phyloP scores from a whole-genome alignment of 2,797 vertebrate species.

The Alectoris magna region DNA sequence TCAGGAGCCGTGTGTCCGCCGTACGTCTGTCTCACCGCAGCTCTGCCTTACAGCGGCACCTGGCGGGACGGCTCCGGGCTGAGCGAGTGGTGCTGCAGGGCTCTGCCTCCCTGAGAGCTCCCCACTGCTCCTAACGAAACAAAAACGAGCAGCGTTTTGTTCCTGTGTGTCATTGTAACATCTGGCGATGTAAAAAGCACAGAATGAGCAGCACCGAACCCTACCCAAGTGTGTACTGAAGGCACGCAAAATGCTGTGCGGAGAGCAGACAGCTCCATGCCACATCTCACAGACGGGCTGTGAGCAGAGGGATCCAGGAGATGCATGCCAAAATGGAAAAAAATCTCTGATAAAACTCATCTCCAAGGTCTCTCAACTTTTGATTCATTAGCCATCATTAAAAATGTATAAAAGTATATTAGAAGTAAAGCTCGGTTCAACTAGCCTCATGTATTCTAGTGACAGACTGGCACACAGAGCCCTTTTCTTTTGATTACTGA shows the following conservation, averaged over 20 bases:
- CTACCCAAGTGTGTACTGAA: not conserved
- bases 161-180: not conserved
- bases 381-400: slow-evolving; percentile 47
- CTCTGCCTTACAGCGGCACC: slow-evolving; percentile 24
- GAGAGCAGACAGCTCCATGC: not conserved
- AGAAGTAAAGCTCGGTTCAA: slow-evolving; percentile 31
- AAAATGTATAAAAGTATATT: slow-evolving; percentile 43
- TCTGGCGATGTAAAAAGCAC: not conserved
- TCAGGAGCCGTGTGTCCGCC: not conserved
- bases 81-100: not conserved
- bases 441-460: not conserved
- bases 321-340: not conserved
- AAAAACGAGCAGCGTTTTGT: not conserved
- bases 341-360: not conserved
- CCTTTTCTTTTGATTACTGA: slow-evolving; percentile 56
- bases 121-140: not conserved
- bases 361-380: slow-evolving; percentile 21
- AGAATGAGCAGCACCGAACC: not conserved
- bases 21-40: not conserved
- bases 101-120: not conserved
- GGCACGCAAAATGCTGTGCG: not conserved
- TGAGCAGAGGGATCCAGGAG: not conserved
- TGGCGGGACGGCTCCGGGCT: slow-evolving; percentile 41
- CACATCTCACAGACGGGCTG: not conserved
- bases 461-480: slow-evolving; percentile 16